A percentile compares a stretch with the other conserved stretches of the same genome.
phyloP scores from a whole-genome alignment of 2,888 invertebrate genomes.

The Onthophagus sagittarius region DNA sequence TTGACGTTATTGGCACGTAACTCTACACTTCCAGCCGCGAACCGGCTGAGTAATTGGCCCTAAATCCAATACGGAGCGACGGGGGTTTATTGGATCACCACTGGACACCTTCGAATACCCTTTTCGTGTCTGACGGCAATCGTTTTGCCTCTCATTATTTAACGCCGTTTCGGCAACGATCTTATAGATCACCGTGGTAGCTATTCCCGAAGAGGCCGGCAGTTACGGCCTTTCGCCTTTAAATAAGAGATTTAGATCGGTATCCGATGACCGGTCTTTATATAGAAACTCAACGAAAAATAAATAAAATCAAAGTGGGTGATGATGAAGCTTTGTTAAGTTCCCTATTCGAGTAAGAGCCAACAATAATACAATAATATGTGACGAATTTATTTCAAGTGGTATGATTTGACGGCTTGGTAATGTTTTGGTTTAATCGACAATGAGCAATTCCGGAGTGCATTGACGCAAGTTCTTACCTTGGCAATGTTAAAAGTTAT shows the following conservation, averaged over 20 bases:
- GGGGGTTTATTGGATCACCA: conserved; percentile 32
- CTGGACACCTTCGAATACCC: conserved; percentile 23
- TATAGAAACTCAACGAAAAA: background rate
- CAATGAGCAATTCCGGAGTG: background rate
- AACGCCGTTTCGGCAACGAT: conserved; percentile 18
- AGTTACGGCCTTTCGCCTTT: background rate
- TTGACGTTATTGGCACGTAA: conserved; percentile 33
- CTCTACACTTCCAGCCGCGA: conserved; percentile 35
- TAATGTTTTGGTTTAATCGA: background rate
- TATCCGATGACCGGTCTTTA: background rate
- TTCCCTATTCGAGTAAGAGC: background rate
- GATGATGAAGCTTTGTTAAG: background rate
- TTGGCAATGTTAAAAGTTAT: background rate
- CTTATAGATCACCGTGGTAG: conserved; percentile 20
- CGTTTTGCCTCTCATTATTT: conserved; percentile 22
- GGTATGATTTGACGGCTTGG: background rate
- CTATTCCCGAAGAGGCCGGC: background rate
- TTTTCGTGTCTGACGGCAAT: conserved; percentile 23
- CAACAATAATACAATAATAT: too few relatives aligned
- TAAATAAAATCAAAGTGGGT: background rate
- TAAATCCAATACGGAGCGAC: conserved; percentile 30
- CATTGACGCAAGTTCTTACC: background rate
- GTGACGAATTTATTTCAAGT: background rate
- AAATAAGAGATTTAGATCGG: background rate
- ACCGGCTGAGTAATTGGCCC: conserved; percentile 33